phyloP scores from a whole-genome alignment of 2,888 invertebrate genomes.

The Atethmia centrago region DNA sequence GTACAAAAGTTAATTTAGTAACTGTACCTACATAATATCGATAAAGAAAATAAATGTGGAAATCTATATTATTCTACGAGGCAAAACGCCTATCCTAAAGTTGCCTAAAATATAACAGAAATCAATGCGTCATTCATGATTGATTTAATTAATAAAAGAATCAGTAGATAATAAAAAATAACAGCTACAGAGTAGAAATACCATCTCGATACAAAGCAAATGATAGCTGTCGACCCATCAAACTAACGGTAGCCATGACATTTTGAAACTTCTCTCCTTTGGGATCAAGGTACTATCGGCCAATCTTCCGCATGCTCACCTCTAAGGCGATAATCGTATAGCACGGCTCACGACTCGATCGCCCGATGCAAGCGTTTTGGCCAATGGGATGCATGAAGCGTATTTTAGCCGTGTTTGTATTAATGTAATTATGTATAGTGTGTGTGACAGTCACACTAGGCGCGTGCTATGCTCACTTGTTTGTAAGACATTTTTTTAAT shows the following conservation, averaged over 20 bases:
- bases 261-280: not conserved
- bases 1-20: not conserved
- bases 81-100: not conserved
- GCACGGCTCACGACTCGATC: no score
- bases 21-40: not conserved
- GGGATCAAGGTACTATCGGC: no score
- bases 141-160: not conserved
- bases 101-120: not conserved
- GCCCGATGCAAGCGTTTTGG: no score
- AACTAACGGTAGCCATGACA: constrained; percentile 26
- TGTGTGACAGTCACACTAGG: no score
- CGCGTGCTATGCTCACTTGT: no score
- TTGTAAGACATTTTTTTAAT: no score
- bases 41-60: not conserved
- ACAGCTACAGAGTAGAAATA: not conserved
- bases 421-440: no score
- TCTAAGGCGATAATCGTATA: no score
- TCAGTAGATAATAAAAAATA: not conserved
- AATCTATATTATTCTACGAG: not conserved
- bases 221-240: not conserved
- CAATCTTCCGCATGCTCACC: no score
- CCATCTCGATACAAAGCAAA: not conserved
- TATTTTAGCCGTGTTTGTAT: no score
- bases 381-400: no score
- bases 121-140: not conserved